Evolutionary conservation across 2,797 vertebrate genomes (phyloP).

Genomic region (Dendrocincla tyrannina): DNA sequence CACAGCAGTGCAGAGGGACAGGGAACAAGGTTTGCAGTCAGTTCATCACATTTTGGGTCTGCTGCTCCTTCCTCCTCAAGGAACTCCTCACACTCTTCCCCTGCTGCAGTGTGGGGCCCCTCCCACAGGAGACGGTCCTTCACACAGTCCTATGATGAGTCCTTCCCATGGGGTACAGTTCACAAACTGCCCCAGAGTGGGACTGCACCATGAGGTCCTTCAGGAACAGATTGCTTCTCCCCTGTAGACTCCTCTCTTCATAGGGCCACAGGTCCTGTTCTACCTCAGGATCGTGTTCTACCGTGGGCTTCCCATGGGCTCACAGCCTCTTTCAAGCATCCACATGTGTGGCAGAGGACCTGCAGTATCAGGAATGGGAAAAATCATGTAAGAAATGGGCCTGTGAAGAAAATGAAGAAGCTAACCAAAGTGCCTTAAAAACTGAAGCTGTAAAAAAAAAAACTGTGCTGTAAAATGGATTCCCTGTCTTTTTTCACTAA

Average conservation of each 20-base stretch:
- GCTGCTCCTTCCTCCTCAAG: not conserved
- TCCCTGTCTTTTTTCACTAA: too few species aligned
- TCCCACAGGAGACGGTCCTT: not conserved
- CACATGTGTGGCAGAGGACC: too few species aligned
- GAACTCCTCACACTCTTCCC: fast-evolving
- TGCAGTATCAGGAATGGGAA: too few species aligned
- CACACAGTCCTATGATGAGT: not conserved
- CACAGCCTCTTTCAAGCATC: not conserved
- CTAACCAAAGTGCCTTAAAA: too few species aligned
- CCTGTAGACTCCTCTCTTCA: not conserved
- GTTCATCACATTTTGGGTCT: not conserved
- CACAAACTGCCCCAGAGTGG: too few species aligned
- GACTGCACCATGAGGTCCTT: not conserved
- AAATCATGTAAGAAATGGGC: too few species aligned
- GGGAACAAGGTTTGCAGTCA: not conserved
- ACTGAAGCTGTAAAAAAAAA: too few species aligned
- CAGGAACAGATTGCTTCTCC: not conserved
- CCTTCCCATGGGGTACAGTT: not conserved
- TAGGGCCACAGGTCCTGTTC: not conserved
- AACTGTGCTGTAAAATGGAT: too few species aligned
- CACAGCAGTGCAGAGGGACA: fast-evolving
- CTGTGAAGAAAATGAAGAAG: too few species aligned
- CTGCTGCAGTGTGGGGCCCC: not conserved
- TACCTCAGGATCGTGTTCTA: not conserved
- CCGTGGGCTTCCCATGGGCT: not conserved